These are phyloP conservation scores for Ceratitis capitata DNA, from an alignment of 1,140 invertebrate species.

Conservation along the genomic window DNA sequence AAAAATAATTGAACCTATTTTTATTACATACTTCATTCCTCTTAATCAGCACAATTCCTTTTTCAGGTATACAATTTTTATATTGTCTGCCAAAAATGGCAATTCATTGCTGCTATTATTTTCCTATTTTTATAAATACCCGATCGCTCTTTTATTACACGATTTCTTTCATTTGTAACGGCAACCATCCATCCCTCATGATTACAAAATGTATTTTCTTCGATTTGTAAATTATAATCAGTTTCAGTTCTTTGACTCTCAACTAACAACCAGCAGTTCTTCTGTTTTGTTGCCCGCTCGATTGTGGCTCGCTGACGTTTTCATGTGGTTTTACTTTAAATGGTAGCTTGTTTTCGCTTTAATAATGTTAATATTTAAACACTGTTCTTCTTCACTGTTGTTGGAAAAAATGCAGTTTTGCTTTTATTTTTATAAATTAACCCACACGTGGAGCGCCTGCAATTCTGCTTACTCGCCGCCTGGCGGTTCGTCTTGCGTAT, in stretches of 20 bases:
- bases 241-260: background rate
- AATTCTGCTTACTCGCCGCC: background rate
- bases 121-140: no score
- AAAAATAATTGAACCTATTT: background rate
- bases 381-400: background rate
- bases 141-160: no score
- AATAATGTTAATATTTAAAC: no score
- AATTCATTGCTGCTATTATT: background rate
- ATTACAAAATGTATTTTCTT: background rate
- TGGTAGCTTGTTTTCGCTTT: background rate
- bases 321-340: background rate
- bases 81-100: background rate
- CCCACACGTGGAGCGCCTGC: background rate
- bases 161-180: no score
- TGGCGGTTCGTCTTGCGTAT: background rate
- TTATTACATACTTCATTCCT: background rate
- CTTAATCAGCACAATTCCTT: background rate
- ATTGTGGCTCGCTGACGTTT: background rate
- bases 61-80: no score
- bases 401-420: background rate
- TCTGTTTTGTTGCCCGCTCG: background rate
- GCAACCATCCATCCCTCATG: no score
- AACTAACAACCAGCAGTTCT: background rate
- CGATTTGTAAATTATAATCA: background rate
- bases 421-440: background rate